phyloP scores from a whole-genome alignment of 1,140 invertebrate genomes.

The Akabosia matsudoensis region DNA sequence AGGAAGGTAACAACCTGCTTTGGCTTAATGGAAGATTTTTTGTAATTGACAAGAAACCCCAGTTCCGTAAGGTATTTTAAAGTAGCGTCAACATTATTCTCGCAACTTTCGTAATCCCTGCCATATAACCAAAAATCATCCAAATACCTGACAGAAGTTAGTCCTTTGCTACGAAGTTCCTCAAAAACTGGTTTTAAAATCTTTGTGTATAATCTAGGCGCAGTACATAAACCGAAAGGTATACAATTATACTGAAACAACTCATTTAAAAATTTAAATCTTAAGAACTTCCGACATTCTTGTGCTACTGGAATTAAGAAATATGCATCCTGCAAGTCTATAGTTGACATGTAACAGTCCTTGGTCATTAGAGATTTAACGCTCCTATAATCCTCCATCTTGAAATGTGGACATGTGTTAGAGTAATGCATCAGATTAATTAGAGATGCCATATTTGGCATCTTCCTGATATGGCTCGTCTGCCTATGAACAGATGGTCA shows the following conservation, averaged over 20 bases:
- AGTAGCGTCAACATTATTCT: not conserved
- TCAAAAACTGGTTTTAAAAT: constrained; percentile 30
- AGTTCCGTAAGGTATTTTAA: not conserved
- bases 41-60: constrained; percentile 27
- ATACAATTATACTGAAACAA: constrained; percentile 34
- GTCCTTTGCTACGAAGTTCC: constrained; percentile 17
- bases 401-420: constrained; percentile 34
- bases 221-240: constrained; percentile 29
- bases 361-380: constrained; percentile 12
- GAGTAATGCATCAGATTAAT: not conserved
- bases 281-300: constrained; percentile 24
- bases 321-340: constrained; percentile 38
- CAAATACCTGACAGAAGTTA: constrained; percentile 28
- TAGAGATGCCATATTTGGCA: no score
- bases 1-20: constrained; percentile 21
- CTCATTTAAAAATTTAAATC: constrained; percentile 13
- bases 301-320: constrained; percentile 5
- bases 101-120: not conserved
- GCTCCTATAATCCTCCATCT: constrained; percentile 33
- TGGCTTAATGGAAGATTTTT: constrained; percentile 19
- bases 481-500: no score
- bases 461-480: no score
- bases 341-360: constrained; percentile 14
- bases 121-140: constrained; percentile 38
- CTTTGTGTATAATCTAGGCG: constrained; percentile 33